phyloP scores from a whole-genome alignment of 2,888 invertebrate genomes.

The Sinotaia quadrata region DNA sequence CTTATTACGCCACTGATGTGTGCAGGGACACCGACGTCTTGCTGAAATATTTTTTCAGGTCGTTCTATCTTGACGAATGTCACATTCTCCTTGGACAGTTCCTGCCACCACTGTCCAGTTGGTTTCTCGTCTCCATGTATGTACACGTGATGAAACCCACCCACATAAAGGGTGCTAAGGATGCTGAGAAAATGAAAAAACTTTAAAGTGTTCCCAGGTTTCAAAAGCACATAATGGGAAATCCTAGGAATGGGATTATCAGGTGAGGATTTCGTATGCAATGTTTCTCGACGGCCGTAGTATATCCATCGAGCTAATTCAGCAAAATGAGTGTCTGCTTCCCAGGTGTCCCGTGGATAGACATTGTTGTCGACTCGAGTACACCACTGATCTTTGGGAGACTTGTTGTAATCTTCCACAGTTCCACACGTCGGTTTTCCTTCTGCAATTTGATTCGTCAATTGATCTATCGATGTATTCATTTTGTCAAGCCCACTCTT shows the following conservation, averaged over 20 bases:
- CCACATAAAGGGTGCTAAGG: slow-evolving; percentile 34
- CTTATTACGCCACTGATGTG: slow-evolving; percentile 16
- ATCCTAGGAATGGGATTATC: slow-evolving; percentile 19
- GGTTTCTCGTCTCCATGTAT: slow-evolving; percentile 31
- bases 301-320: slow-evolving; percentile 25
- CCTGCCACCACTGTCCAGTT: slow-evolving; percentile 32
- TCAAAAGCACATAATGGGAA: slow-evolving; percentile 21
- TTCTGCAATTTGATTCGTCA: not conserved
- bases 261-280: not conserved
- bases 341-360: slow-evolving; percentile 25
- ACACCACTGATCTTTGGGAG: not conserved
- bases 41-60: slow-evolving; percentile 15
- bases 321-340: slow-evolving; percentile 7
- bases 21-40: not conserved
- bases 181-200: slow-evolving; percentile 33
- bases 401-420: not conserved
- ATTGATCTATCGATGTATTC: not conserved
- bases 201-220: not conserved
- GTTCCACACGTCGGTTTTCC: not conserved
- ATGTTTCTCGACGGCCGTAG: slow-evolving; percentile 12
- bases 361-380: not conserved
- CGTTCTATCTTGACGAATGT: slow-evolving; percentile 16
- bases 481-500: not conserved
- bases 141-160: slow-evolving; percentile 30
- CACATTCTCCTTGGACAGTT: slow-evolving; percentile 12